Evolutionary conservation across 2,797 vertebrate species (phyloP).

Genomic region (Balearica regulorum): DNA sequence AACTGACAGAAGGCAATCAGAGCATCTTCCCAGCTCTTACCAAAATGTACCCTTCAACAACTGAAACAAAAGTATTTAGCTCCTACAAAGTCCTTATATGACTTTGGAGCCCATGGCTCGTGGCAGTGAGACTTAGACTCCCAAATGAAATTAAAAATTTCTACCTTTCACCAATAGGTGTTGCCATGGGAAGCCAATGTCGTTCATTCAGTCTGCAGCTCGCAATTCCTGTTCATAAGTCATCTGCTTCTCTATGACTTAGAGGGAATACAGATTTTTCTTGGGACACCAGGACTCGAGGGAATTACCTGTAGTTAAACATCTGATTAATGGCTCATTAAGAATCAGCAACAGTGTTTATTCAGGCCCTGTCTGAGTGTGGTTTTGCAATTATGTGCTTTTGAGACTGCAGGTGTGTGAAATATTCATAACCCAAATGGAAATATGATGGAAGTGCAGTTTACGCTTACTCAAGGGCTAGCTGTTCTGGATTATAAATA

Average conservation of each 20-base stretch:
- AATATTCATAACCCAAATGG: constrained; percentile 62
- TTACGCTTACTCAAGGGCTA: constrained; percentile 24
- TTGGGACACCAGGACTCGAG: constrained; percentile 56
- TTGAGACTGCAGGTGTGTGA: constrained; percentile 60
- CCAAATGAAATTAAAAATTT: neutral
- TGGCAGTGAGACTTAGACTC: neutral
- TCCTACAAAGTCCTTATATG: neutral
- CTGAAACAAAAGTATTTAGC: neutral
- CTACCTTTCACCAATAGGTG: neutral
- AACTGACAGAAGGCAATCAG: neutral
- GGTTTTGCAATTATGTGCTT: constrained; percentile 59
- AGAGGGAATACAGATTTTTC: constrained; percentile 56
- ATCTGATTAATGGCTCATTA: constrained; percentile 66
- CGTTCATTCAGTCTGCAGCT: neutral
- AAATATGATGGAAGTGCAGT: constrained; percentile 41
- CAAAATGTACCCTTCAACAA: neutral
- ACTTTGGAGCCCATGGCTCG: neutral
- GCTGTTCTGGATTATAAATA: constrained; percentile 16
- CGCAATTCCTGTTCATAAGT: neutral
- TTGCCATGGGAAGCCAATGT: neutral
- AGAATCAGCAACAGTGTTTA: constrained; percentile 58
- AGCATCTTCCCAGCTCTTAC: neutral
- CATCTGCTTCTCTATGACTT: neutral
- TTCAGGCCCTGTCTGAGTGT: constrained; percentile 41
- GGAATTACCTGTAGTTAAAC: constrained; percentile 66